Evolutionary conservation across 2,113 vertebrate genomes (phyloP), one percentile per base, ranked within the genome.

Genomic region (Xenopus borealis): DNA sequence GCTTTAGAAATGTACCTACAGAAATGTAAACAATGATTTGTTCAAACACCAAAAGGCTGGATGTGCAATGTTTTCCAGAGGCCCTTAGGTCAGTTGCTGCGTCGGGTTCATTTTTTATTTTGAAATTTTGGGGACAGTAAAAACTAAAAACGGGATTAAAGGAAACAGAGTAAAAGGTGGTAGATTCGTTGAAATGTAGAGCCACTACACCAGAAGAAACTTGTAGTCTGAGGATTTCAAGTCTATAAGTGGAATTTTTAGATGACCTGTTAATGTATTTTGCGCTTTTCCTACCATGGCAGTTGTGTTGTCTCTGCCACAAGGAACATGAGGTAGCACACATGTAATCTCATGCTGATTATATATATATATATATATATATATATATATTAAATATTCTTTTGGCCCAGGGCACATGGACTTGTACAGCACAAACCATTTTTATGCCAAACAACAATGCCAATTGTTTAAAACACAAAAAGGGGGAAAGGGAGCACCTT

Each of bases 11-110:
- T 64, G 74, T 77, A 77, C 74, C 74, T 77, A 67, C 17, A 77
- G 74, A 70, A 77, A 77, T 77, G 74, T 77, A 77, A 77, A 77
- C 74, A 77, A 64, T 77, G 52, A 44, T 77, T 77, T 77, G 74
- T 70, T 77, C 74, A 62, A 53, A 70, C 46, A 63, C 73, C 67
- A 57, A 27, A 27, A 30, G 70, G 59, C 65, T 53, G 62, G 53
- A 57, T 27, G 71, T 55, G 27, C 57, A 47, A 52, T 63, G 67
- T 44, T 55, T 52, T 77, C 58, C 63, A 27, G 1, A 27, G 23
- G 23, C 23, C 14, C 58, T n/a, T 57, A 57, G 62, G 12, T 62
- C 44, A 12, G 33, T 11, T 9, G 47, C 1, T 66, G 27, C 4
- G n/a, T 27, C 23, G 1, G 23, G 1, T 27, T 27, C 3, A 40